Base-by-base conservation (phyloP, 1,140 invertebrate genomes). In the Drepana arcuata region DNA sequence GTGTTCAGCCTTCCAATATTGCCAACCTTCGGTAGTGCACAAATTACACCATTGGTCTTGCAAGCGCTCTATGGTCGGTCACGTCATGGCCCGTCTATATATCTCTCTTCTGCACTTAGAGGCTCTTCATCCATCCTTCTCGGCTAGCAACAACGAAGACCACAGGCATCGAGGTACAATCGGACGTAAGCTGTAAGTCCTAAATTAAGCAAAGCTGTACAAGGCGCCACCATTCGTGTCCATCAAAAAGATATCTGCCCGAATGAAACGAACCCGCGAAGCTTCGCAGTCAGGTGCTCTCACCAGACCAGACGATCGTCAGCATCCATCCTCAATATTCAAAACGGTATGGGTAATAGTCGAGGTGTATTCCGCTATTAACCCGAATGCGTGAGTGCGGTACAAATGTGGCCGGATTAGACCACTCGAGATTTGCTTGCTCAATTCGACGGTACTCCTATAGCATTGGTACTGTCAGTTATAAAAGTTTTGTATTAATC, bases 391-490 rank as follows among this genome's bases (percentile, higher is more conserved):
- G 64, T 46, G 53, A 56, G 57, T 51, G 67, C 55, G 58, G 58
- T 62, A 69, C 71, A 73, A 69, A 75, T 75, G 62, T 65, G 56
- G 68, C 57, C 57, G 60, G 68, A 64, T 69, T 73, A 72, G 65
- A 59, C 60, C 75, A 72, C 75, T 80, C 62, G 75, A 80, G 67
- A 59, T 77, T 80, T 64, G 75, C 75, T 75, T 75, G 75, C 66
- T 69, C 75, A 78, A 78, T 78, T 75, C 71, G 67, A 47, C 54
- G 56, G 45, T 63, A 80, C 75, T 80, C 77, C 67, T 75, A 59
- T 49, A 34, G 15, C 11, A n/a, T n/a, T n/a, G n/a, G 55, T 68
- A 75, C 61, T 32, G 35, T 46, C 33, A 16, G 4, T 7, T 13
- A 39, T 16, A 46, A 39, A 72, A 66, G 44, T 39, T 28, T 36